Evolutionary conservation across 2,797 vertebrate genomes (phyloP).

Genomic region (Chaetodon trifasciatus): DNA sequence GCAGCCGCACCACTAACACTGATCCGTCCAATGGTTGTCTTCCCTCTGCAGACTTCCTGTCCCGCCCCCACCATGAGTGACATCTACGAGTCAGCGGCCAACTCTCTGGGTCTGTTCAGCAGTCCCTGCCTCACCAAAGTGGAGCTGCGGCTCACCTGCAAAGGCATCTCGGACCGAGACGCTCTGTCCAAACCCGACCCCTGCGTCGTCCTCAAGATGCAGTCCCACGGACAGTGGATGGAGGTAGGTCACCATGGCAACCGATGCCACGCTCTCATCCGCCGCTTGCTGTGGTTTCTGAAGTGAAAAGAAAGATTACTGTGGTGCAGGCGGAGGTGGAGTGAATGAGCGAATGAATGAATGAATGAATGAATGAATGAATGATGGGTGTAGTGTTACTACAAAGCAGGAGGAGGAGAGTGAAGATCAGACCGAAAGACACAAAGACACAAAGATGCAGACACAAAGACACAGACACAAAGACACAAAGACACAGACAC

Average conservation of each 20-base stretch:
- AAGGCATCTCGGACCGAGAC: conserved; percentile 94
- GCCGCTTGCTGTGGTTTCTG: background rate
- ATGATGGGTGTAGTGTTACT: too few species aligned
- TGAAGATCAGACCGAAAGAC: too few species aligned
- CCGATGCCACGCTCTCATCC: background rate
- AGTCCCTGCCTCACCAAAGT: conserved; percentile 96
- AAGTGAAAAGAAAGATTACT: too few species aligned
- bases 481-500: too few species aligned
- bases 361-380: too few species aligned
- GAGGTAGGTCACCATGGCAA: conserved; percentile 86
- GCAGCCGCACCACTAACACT: too few species aligned
- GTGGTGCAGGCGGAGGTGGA: too few species aligned
- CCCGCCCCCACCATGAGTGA: conserved; percentile 90
- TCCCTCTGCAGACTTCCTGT: conserved; percentile 49
- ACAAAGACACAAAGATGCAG: too few species aligned
- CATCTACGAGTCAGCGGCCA: conserved; percentile 95
- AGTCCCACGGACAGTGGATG: conserved; percentile 96
- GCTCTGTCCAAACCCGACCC: conserved; percentile 96
- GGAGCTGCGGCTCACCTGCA: conserved; percentile 93
- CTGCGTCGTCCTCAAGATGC: conserved; percentile 95
- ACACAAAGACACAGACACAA: too few species aligned
- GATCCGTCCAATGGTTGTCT: too few species aligned
- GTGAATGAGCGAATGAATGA: too few species aligned
- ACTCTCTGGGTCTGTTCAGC: conserved; percentile 94
- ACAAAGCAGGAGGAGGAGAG: too few species aligned